Percentiles rank a stretch among this genome's conserved stretches.
These are phyloP conservation scores for Asobara japonica DNA, from an alignment of 1,140 invertebrate species.

Conservation along the genomic window DNA sequence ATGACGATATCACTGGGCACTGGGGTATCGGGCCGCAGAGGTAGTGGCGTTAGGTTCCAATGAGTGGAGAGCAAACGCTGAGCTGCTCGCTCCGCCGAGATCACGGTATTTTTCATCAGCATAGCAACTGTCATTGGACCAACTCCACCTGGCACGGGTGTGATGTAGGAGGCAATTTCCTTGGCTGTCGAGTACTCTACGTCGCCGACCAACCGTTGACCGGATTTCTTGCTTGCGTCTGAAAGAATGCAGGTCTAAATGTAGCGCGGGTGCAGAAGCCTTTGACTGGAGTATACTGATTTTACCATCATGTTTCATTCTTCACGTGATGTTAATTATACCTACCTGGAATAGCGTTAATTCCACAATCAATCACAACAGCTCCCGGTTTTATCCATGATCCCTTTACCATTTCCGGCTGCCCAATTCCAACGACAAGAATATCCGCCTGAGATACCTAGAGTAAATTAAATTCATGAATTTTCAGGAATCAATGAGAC, in stretches of 20 bases:
- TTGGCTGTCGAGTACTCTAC: constrained; percentile 87
- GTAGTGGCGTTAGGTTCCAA: constrained; percentile 76
- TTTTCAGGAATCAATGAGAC: no score
- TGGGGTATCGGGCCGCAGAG: constrained; percentile 71
- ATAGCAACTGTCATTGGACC: constrained; percentile 99
- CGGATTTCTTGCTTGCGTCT: constrained; percentile 87
- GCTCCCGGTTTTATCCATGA: constrained; percentile 98
- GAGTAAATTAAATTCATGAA: constrained; percentile 18
- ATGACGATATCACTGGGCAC: constrained; percentile 92
- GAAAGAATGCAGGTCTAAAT: constrained; percentile 40
- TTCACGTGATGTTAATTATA: constrained; percentile 77
- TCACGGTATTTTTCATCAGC: constrained; percentile 95
- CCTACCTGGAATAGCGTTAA: constrained; percentile 91
- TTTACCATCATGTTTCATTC: not conserved
- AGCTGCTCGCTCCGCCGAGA: constrained; percentile 77
- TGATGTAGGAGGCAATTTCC: constrained; percentile 87
- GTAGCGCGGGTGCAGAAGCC: no score
- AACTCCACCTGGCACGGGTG: constrained; percentile 97
- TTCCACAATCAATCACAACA: constrained; percentile 99
- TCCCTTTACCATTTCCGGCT: constrained; percentile 90
- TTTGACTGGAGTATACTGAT: not conserved
- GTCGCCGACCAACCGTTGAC: constrained; percentile 92
- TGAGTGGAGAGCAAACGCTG: constrained; percentile 65
- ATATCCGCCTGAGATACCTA: constrained; percentile 84
- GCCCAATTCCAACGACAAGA: constrained; percentile 94